Evolutionary conservation across 2,797 vertebrate species (phyloP).

Genomic region (Etheostoma nigrum): DNA sequence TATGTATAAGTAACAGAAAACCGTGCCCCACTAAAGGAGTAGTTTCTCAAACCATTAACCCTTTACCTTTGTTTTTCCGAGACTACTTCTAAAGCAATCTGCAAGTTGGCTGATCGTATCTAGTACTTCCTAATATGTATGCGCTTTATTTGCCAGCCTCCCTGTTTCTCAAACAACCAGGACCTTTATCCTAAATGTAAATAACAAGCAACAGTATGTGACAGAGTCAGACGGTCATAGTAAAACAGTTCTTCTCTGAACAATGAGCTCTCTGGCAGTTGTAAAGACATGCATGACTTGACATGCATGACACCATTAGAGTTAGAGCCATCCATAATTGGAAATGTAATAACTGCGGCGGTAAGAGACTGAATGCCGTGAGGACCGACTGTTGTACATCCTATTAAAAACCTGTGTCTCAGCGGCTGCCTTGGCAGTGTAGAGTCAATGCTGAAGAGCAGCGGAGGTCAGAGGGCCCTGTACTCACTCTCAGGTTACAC

Average conservation of each 20-base stretch:
- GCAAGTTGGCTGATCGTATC: conserved; percentile 32
- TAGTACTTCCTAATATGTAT: conserved; percentile 7
- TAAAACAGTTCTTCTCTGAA: conserved; percentile 30
- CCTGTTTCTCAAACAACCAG: conserved; percentile 9
- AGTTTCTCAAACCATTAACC: conserved; percentile 31
- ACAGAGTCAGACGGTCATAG: conserved; percentile 18
- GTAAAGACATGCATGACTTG: conserved; percentile 26
- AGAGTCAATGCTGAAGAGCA: conserved; percentile 53
- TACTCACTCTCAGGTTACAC: conserved; percentile 58
- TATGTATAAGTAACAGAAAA: conserved; percentile 29
- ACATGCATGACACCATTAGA: not conserved
- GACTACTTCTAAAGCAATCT: conserved; percentile 17
- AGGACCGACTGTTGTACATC: conserved; percentile 31
- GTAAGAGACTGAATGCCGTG: conserved; percentile 12
- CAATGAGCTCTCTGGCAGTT: conserved; percentile 7
- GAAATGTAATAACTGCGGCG: conserved; percentile 33
- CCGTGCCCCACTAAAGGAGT: not conserved
- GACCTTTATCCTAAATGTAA: conserved; percentile 15
- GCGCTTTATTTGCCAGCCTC: conserved; percentile 21
- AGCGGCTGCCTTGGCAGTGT: conserved; percentile 61
- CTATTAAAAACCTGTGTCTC: conserved; percentile 50
- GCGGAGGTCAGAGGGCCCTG: conserved; percentile 47
- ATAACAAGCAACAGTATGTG: conserved; percentile 12
- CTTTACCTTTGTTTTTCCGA: conserved; percentile 32
- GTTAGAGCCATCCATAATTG: conserved; percentile 21